Percentiles rank a stretch among this genome's conserved stretches.
Conservation (phyloP, 2,888 invertebrate genomes). For the Synergus umbraculus region DNA sequence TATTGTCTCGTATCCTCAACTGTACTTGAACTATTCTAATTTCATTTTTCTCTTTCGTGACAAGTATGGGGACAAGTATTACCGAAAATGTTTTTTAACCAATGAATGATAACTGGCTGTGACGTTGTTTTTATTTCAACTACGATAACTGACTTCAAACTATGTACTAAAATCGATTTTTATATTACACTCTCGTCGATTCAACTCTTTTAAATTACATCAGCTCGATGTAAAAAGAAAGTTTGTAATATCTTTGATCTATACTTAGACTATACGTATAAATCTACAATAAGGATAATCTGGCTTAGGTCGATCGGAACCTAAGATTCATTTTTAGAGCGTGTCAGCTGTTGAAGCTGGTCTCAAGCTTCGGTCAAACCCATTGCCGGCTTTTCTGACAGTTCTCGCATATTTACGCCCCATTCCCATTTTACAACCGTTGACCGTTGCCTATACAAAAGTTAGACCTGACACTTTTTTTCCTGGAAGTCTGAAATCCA, state of each 20-base stretch:
- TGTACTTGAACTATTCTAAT: neutral
- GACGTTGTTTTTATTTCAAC: no score
- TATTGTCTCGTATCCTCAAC: conserved; percentile 1
- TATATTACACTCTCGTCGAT: neutral
- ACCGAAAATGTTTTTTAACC: no score
- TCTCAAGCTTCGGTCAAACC: neutral
- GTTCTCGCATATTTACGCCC: conserved; percentile 21
- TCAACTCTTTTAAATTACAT: neutral
- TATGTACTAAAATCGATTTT: neutral
- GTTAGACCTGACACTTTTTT: conserved; percentile 21
- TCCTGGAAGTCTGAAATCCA: conserved; percentile 11
- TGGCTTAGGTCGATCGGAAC: neutral
- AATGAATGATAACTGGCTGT: no score
- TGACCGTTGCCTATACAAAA: conserved; percentile 15
- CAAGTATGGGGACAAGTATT: neutral
- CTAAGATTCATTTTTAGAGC: conserved; percentile 25
- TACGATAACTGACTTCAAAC: no score
- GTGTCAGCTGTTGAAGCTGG: conserved; percentile 10
- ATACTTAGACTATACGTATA: neutral
- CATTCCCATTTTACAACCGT: conserved; percentile 10
- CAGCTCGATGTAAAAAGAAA: neutral
- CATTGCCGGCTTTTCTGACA: neutral
- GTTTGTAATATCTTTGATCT: neutral
- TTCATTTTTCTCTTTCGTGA: neutral
- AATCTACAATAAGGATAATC: conserved; percentile 1